phyloP scores from a whole-genome alignment of 2,888 invertebrate species.

The Lycia hirtaria region DNA sequence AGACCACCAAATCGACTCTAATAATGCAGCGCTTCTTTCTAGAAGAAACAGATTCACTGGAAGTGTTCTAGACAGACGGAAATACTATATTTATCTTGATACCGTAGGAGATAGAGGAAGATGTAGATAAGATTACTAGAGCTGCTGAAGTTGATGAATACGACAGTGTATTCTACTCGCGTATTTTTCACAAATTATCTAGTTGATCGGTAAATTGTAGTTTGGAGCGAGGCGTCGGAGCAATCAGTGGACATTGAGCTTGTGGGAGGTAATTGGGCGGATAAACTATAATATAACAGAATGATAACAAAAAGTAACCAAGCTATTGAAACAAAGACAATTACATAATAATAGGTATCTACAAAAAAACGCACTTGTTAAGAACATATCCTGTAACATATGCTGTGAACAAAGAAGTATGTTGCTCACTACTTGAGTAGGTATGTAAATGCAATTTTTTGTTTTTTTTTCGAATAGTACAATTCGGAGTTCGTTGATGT shows the following conservation, averaged over 20 bases:
- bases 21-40: too few species aligned
- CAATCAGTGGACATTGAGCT: conserved; percentile 36
- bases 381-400: too few species aligned
- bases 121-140: neutral
- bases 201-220: conserved; percentile 52
- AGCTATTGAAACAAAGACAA: conserved; percentile 7
- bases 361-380: too few species aligned
- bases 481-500: too few species aligned
- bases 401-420: too few species aligned
- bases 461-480: too few species aligned
- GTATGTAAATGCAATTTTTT: too few species aligned
- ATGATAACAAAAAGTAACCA: conserved; percentile 44
- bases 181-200: conserved; percentile 44
- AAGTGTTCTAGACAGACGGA: too few species aligned
- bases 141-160: conserved; percentile 9
- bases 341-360: neutral
- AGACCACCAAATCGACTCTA: too few species aligned
- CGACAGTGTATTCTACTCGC: conserved; percentile 14
- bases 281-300: conserved; percentile 46
- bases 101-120: neutral
- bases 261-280: conserved; percentile 60
- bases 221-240: conserved; percentile 50
- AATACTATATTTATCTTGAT: too few species aligned
- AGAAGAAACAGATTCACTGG: too few species aligned
- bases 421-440: too few species aligned